phyloP scores from a whole-genome alignment of 2,113 vertebrate genomes.

The Regulus satrapa region DNA sequence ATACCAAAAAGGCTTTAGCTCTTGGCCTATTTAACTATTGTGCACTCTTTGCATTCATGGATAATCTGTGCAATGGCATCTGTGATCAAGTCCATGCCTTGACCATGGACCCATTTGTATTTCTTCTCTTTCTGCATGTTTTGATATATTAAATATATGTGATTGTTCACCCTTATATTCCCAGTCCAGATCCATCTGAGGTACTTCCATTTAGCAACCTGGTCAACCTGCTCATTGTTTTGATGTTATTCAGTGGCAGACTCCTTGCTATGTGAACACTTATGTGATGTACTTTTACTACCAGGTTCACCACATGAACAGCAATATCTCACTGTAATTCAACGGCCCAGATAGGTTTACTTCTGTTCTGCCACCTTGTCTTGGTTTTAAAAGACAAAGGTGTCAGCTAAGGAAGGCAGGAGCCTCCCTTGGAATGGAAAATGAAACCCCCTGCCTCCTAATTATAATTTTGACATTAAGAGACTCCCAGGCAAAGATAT shows the following conservation, averaged over 20 bases:
- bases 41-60: background rate
- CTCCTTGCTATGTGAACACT: background rate
- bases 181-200: background rate
- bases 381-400: too few relatives aligned
- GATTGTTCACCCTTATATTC: background rate
- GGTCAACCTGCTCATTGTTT: background rate
- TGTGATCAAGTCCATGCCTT: background rate
- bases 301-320: background rate
- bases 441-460: too few relatives aligned
- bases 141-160: background rate
- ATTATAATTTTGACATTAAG: too few relatives aligned
- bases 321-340: background rate
- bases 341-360: too few relatives aligned
- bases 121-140: background rate
- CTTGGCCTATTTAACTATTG: background rate
- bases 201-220: background rate
- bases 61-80: background rate
- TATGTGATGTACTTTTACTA: rapidly evolving
- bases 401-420: too few relatives aligned
- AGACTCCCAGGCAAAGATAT: too few relatives aligned
- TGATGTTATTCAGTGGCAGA: background rate
- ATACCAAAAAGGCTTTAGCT: background rate
- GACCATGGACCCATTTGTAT: background rate
- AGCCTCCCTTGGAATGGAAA: too few relatives aligned
- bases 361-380: too few relatives aligned